Evolutionary conservation across 2,888 invertebrate genomes (phyloP).

Genomic region (Nycteola revayana): DNA sequence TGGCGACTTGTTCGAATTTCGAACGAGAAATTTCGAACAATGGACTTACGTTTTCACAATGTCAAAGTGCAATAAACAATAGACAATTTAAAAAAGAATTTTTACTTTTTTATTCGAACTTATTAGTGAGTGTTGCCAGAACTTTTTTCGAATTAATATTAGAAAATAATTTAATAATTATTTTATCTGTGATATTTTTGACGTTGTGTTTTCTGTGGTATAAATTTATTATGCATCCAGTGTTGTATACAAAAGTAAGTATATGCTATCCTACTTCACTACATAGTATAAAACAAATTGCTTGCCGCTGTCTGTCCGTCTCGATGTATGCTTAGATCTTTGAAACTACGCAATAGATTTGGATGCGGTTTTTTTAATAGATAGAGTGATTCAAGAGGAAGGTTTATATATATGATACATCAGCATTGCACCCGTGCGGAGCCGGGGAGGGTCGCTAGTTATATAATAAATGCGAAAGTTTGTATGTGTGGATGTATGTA

Average conservation of each 20-base stretch:
- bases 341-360: too few relatives aligned
- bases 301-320: too few relatives aligned
- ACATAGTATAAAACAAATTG: too few relatives aligned
- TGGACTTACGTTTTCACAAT: constrained; percentile 12
- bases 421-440: too few relatives aligned
- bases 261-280: too few relatives aligned
- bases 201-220: constrained; percentile 41
- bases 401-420: too few relatives aligned
- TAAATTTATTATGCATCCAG: constrained; percentile 51
- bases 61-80: constrained; percentile 12
- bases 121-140: constrained; percentile 22
- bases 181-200: constrained; percentile 35
- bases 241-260: constrained; percentile 57
- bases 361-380: too few relatives aligned
- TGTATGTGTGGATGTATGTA: too few relatives aligned
- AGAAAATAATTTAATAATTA: constrained; percentile 30
- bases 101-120: constrained; percentile 31
- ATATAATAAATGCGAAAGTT: too few relatives aligned
- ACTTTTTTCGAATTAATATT: constrained; percentile 26
- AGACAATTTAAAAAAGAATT: constrained; percentile 16
- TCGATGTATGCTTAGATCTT: too few relatives aligned
- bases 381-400: too few relatives aligned
- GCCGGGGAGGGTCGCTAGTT: too few relatives aligned
- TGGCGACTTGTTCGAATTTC: constrained; percentile 11
- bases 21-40: constrained; percentile 5